Evolutionary conservation across 2,797 vertebrate species (phyloP), one percentile per base, ranked within the genome.

Genomic region (Miichthys miiuy): DNA sequence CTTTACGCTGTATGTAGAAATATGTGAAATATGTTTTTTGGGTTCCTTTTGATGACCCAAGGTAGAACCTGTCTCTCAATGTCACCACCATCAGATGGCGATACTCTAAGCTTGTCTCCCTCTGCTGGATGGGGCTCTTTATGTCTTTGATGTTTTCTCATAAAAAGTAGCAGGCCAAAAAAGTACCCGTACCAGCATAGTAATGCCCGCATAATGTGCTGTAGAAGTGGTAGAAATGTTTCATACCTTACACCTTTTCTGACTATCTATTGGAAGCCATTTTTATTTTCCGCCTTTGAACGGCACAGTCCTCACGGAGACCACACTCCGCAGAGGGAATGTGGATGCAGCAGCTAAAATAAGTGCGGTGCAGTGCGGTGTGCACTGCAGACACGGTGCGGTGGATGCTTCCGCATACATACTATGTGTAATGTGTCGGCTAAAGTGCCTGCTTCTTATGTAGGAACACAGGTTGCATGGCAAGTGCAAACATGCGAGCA

Each of bases 101-200:
- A 58, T 27, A 21, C 30, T 71, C 25, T 5, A 1, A 68, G 48
- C 27, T 57, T 48, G 81, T 71, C 80, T 79, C 87, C 88, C 91
- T 90, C 90, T 93, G 85, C 89, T 92, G 90, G 87, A 77, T 38
- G 74, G 81, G 83, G 58, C 65, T 83, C 57, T 76, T 90, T 77
- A 69, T 77, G 52, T 44, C 17, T 75, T n/a, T 79, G 25, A 83
- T 84, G 60, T 66, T 50, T 46, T 71, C 62, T 79, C 38, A 63
- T 60, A 52, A 58, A 14, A 72, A 74, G 52, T 42, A 50, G 71
- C 58, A 68, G 16, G 56, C 62, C 51, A 72, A 27, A 14, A 61
- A 23, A 77, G 51, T 73, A 71, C 69, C 70, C 34, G 34, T 38
- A 69, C 50, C 67, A 78, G 60, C 42, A 82, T 12, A 69, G 52